These are phyloP conservation scores for Rhaphigaster nebulosa DNA, from an alignment of 2,888 invertebrate genomes.

Conservation along the genomic window DNA sequence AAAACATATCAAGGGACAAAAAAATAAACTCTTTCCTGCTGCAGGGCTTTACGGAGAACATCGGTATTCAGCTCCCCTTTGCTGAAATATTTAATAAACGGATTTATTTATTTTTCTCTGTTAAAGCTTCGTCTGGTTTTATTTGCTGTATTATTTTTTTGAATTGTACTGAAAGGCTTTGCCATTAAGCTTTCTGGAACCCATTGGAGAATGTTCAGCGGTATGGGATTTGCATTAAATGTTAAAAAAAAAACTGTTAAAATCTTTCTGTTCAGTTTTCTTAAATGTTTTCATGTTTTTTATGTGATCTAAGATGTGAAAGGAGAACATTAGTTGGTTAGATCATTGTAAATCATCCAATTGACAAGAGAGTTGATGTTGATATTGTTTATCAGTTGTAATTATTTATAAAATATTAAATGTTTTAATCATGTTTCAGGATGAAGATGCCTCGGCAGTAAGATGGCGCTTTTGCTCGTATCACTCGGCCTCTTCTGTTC, in stretches of 20 bases:
- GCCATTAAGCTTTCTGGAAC: not conserved
- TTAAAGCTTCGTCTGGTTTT: not conserved
- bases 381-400: not conserved
- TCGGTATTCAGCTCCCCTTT: slow-evolving; percentile 36
- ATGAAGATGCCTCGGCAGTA: slow-evolving; percentile 55
- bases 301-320: not conserved
- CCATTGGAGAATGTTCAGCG: not conserved
- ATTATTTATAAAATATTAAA: not conserved
- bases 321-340: not conserved
- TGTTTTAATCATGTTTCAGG: not conserved
- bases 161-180: slow-evolving; percentile 6
- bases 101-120: slow-evolving; percentile 36
- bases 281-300: not conserved
- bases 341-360: not conserved
- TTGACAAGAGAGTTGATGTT: not conserved
- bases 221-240: not conserved
- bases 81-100: slow-evolving; percentile 32
- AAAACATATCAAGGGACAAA: slow-evolving; percentile 2
- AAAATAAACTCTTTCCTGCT: slow-evolving; percentile 4
- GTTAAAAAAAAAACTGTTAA: not conserved
- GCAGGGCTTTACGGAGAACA: not conserved
- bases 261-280: not conserved
- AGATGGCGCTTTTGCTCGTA: slow-evolving; percentile 46
- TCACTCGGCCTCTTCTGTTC: slow-evolving; percentile 44
- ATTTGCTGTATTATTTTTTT: not conserved